Percentiles rank a stretch among this genome's conserved stretches.
Evolutionary conservation across 23 tunicate genomes (phyloP).

Genomic region (Botrylloides violaceus): DNA sequence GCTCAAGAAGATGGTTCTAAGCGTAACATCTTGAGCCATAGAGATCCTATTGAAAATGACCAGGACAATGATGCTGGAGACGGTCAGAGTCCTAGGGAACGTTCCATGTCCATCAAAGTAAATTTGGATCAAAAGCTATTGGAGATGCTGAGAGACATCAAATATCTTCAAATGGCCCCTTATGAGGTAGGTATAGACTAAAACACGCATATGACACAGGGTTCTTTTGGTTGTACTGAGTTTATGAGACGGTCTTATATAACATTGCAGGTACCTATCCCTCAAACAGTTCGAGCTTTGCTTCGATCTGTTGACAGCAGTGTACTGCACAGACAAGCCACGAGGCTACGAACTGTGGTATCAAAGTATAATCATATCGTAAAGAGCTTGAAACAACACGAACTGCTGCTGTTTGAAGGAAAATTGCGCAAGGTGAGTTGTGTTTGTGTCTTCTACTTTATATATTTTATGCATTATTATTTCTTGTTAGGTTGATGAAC

Average conservation of each 20-base stretch:
- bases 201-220: background rate
- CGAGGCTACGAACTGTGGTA: constrained; percentile 52
- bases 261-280: constrained; percentile 50
- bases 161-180: constrained; percentile 55
- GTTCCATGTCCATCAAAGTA: constrained; percentile 57
- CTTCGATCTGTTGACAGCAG: constrained; percentile 65
- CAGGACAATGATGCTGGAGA: background rate
- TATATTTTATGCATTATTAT: background rate
- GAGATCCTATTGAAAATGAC: background rate
- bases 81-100: constrained; percentile 13
- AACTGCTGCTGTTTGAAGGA: constrained; percentile 60
- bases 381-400: constrained; percentile 70
- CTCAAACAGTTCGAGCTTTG: constrained; percentile 60
- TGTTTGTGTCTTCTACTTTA: background rate
- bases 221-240: background rate
- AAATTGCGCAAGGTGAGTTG: constrained; percentile 55
- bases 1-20: constrained; percentile 20
- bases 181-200: constrained; percentile 45
- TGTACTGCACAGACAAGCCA: constrained; percentile 48
- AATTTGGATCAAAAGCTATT: constrained; percentile 69
- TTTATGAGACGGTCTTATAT: background rate
- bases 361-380: constrained; percentile 86
- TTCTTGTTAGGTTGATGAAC: constrained; percentile 49
- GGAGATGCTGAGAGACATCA: constrained; percentile 74
- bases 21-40: background rate